Conservation (phyloP, 2,113 vertebrate species). For the Numida meleagris region DNA sequence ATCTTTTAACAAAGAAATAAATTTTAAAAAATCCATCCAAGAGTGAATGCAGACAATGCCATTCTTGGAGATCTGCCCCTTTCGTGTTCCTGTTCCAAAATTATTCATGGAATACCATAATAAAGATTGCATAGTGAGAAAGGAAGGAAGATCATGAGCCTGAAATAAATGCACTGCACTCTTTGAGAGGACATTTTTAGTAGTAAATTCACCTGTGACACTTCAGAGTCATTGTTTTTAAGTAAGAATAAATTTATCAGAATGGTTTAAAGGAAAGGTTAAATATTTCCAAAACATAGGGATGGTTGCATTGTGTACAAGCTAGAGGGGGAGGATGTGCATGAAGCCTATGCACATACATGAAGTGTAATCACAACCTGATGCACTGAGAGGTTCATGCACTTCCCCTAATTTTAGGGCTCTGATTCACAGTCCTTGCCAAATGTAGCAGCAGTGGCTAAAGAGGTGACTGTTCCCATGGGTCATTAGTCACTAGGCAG, state of each 20-base stretch:
- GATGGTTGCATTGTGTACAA: background rate
- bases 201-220: background rate
- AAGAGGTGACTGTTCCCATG: background rate
- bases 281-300: background rate
- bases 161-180: constrained; percentile 48
- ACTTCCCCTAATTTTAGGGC: background rate
- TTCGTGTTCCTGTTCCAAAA: constrained; percentile 61
- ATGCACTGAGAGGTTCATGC: background rate
- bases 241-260: background rate
- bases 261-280: background rate
- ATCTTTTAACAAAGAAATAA: constrained; percentile 74
- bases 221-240: background rate
- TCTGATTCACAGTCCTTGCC: background rate
- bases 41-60: constrained; percentile 68
- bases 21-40: constrained; percentile 40
- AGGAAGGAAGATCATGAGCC: constrained; percentile 24
- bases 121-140: background rate
- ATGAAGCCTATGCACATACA: background rate
- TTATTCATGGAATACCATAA: constrained; percentile 60
- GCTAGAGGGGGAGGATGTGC: background rate
- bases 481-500: background rate
- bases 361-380: background rate
- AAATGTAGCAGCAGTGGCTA: background rate
- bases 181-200: constrained; percentile 5
- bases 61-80: constrained; percentile 63